Evolutionary conservation across 2,888 invertebrate species (phyloP), one percentile per base, ranked within the genome.

Genomic region (Dolichopus griseipennis): DNA sequence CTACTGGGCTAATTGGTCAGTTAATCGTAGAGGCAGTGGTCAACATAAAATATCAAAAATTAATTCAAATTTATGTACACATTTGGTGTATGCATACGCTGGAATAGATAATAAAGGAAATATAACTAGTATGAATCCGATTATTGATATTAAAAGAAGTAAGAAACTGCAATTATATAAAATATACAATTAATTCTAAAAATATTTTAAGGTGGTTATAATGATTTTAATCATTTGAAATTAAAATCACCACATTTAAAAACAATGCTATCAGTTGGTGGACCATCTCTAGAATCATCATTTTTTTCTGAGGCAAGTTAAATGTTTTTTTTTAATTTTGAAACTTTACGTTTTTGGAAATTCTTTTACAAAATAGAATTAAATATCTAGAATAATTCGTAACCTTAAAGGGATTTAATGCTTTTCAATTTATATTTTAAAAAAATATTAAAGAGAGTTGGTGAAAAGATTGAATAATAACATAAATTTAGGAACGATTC

Each of bases 11-110:
- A 82, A 82, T 61, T 85, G 84, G 84, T 78, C 84, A 0, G 74
- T 75, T 5, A 84, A 84, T 75, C 75, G 84, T 12, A 75, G 78
- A 7, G 78, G 74, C 1, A 73, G 73, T 9, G 84, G 83, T 1
- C 72, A 76, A 27, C 83, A 82, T 74, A 77, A 78, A 41, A 75
- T 82, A 12, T 78, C 79, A 65, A 73, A 82, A 65, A 82, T 85
- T 27, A 80, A 83, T 70, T 83, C 84, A 0, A 74, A 73, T 62
- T 76, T 84, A 1, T 85, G 85, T 75, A 84, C 84, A 0, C 84
- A 85, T 75, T 72, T 85, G 2, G 78, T 85, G 9, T 85, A 85
- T 73, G 78, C 83, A 15, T 85, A 85, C 75, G 83, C 83, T 65
- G 84, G 84, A 0, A 75, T 86, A n/a, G 73, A 80, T 67, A 73